Base-by-base conservation (phyloP, 2,888 invertebrate species). In the Strigamia transsilvanica region DNA sequence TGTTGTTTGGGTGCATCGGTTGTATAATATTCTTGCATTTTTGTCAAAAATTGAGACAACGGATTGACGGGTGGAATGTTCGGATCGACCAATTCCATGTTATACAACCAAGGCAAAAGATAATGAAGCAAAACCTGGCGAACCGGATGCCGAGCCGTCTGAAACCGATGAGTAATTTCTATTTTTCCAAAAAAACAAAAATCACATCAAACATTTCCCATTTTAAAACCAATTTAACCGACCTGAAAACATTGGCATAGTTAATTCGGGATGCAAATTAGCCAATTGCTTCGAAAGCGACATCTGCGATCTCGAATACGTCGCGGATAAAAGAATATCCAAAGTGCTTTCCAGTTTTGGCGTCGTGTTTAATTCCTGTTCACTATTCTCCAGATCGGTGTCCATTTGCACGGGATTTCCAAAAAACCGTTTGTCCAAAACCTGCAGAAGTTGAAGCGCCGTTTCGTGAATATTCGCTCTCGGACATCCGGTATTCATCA, bases 241-340 rank as follows among this genome's bases (percentile, higher is more conserved):
- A 97, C 98, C 98, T 87, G 98, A 98, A 90, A 99, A 98, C 93
- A 99, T 97, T 0, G 98, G 97, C 97, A 99, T 98, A 34, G 99
- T 99, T 61, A 99, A 91, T 87, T 99, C 98, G 0, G 99, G 98
- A 87, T 99, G 98, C 32, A 98, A 90, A 85, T 95, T 94, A 0
- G 99, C 95, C 86, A 99, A 91, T 87, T 98, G 97, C 66, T 95
- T 92, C 0, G 98, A 97, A 42, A 99, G 91, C 87, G 94, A 95
- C 86, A 95, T 92, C 89, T 98, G 98, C 56, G 97, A 97, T 83
- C 96, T 92, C 87, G 96, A 96, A 89, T 96, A 97, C 0, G 95
- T 94, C 51, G 83, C 82, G n/a, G 83, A 83, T n/a, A 83, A 41
- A 34, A 82, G 27, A 46, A 83, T 38, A 61, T 83, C 83, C 9